Conservation (phyloP, 1,140 invertebrate species). For the Drosophila pseudoobscura region DNA sequence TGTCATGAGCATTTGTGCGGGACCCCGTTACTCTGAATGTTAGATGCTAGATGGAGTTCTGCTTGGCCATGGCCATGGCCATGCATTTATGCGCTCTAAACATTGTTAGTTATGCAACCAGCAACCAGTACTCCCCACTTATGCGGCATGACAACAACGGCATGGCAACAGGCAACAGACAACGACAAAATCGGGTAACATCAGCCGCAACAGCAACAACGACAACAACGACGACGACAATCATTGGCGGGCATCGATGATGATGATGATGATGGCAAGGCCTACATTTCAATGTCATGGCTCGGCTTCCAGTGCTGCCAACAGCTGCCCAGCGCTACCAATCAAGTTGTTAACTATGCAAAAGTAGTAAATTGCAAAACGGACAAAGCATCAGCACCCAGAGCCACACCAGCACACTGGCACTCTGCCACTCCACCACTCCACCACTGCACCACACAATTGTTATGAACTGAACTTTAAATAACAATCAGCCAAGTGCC, state of each 20-base stretch:
- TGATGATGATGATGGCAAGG: constrained; percentile 44
- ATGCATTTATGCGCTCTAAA: constrained; percentile 78
- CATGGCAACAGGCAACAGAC: constrained; percentile 43
- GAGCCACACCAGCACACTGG: constrained; percentile 4
- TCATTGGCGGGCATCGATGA: constrained; percentile 78
- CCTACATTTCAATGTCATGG: constrained; percentile 77
- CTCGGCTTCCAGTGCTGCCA: constrained; percentile 21
- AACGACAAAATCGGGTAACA: constrained; percentile 43
- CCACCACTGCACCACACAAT: constrained; percentile 37
- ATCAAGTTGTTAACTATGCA: constrained; percentile 80
- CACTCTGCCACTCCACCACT: constrained; percentile 9
- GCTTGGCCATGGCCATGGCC: constrained; percentile 32
- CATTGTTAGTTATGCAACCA: constrained; percentile 78
- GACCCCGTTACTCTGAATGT: constrained; percentile 69
- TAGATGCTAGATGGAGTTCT: constrained; percentile 53
- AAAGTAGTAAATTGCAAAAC: constrained; percentile 70
- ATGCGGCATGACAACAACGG: constrained; percentile 44
- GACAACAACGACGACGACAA: constrained; percentile 47
- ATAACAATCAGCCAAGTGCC: constrained; percentile 80
- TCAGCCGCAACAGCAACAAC: constrained; percentile 23
- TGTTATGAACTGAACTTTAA: constrained; percentile 80
- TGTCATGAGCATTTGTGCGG: constrained; percentile 75
- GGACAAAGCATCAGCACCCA: constrained; percentile 42
- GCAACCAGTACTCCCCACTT: constrained; percentile 42
- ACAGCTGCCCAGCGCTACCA: constrained; percentile 75